Evolutionary conservation across 2,888 invertebrate species (phyloP).

Genomic region (Acanthosoma haemorrhoidale): DNA sequence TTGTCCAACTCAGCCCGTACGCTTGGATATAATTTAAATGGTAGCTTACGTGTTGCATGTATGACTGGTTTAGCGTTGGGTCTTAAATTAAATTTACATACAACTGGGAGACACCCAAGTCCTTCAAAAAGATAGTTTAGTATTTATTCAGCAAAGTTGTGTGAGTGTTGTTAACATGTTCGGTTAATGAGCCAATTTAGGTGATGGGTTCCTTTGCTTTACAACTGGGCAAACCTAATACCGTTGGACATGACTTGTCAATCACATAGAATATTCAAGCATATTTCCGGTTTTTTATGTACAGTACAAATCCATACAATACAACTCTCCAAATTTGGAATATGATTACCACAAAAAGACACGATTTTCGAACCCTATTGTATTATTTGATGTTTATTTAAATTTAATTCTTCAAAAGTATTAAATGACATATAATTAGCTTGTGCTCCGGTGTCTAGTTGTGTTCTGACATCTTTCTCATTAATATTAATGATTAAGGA

Average conservation of each 20-base stretch:
- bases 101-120: neutral
- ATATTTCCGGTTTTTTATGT: neutral
- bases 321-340: neutral
- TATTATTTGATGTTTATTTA: too few relatives aligned
- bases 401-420: too few relatives aligned
- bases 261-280: neutral
- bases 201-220: too few relatives aligned
- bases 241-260: neutral
- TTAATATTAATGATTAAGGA: neutral
- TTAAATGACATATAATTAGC: neutral
- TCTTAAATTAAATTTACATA: neutral
- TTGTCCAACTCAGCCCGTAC: slow-evolving; percentile 26
- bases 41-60: too few relatives aligned
- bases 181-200: too few relatives aligned
- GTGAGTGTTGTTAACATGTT: too few relatives aligned
- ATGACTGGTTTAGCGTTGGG: neutral
- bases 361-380: too few relatives aligned
- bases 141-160: neutral
- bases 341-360: neutral
- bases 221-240: neutral
- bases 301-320: neutral
- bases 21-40: too few relatives aligned
- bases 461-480: neutral
- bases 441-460: neutral
- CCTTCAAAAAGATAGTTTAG: neutral